Evolutionary conservation across 2,888 invertebrate species (phyloP).

Genomic region (Agrotis puta): DNA sequence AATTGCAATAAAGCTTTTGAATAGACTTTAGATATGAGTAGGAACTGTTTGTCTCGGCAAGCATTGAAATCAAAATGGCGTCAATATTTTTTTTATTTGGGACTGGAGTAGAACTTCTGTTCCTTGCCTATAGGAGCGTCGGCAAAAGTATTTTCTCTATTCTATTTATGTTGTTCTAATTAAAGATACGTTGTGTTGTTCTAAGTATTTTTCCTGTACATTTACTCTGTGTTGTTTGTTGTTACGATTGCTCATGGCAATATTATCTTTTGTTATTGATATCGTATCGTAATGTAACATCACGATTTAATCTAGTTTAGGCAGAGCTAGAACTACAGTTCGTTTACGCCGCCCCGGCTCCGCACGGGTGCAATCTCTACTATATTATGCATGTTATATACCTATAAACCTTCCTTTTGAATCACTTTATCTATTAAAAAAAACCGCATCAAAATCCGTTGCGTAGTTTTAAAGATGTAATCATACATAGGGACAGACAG

Average conservation of each 20-base stretch:
- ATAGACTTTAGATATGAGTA: neutral
- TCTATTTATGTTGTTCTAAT: slow-evolving; percentile 34
- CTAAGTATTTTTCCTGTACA: slow-evolving; percentile 17
- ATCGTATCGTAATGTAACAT: neutral
- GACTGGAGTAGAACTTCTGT: slow-evolving; percentile 16
- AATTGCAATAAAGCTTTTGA: too few species aligned
- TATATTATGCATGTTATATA: too few species aligned
- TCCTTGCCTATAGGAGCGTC: neutral
- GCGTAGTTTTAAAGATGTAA: too few species aligned
- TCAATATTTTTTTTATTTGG: neutral
- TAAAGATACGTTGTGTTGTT: slow-evolving; percentile 35
- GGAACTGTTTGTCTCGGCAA: too few species aligned
- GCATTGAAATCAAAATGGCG: neutral
- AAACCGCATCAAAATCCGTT: too few species aligned
- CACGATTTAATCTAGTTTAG: neutral
- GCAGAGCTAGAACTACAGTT: neutral
- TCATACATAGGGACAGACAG: too few species aligned
- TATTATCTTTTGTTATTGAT: neutral
- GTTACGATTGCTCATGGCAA: slow-evolving; percentile 12
- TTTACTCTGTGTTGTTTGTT: slow-evolving; percentile 25
- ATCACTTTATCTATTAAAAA: too few species aligned
- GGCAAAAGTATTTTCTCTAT: slow-evolving; percentile 27
- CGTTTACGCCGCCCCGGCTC: too few species aligned
- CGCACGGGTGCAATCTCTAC: too few species aligned
- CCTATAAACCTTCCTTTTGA: too few species aligned